Base-by-base conservation (phyloP, 2,113 vertebrate genomes). In the Bungarus multicinctus region DNA sequence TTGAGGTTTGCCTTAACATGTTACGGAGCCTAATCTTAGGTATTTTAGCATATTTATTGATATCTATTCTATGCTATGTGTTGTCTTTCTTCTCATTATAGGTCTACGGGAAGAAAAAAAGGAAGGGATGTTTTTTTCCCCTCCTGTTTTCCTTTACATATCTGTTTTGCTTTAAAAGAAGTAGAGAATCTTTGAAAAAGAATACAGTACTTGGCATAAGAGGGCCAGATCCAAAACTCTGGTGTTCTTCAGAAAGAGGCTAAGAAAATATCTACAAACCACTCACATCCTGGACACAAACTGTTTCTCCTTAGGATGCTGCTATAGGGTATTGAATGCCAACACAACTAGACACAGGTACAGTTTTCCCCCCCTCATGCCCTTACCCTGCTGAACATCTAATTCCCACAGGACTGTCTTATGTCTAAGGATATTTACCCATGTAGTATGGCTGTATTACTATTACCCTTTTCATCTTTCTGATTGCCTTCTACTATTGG, bases 101-200 rank as follows among this genome's bases (percentile, higher is more conserved):
- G 89, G 55, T 88, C 34, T n/a, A 0, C 14, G 64, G 91, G 5
- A 22, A 0, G 22, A 57, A 20, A 91, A 93, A 34, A 7, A 2
- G 55, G 27, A 39, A 58, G n/a, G 60, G 18, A 2, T 0, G 34
- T 50, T 6, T 7, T 0, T 8, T 39, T 2, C 8, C 91, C 92
- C 89, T 69, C 0, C 27, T 4, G 27, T 16, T 22, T 69, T 85
- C 47, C 22, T 1, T 2, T 16, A 7, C 0, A 34, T 16, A 30
- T 5, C 0, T 0, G 11, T 57, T 34, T 3, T 2, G 0, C 34
- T n/a, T 88, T 10, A 0, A 25, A 0, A 58, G 1, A 4, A 87
- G 2, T 5, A 0, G 69, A 20, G 47, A 10, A 54, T 58, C 39
- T 54, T 30, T 54, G 30, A 20, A 81, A 11, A 45, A 45, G 45